Conservation (phyloP, 2,888 invertebrate genomes). For the Cistogaster globosa region DNA sequence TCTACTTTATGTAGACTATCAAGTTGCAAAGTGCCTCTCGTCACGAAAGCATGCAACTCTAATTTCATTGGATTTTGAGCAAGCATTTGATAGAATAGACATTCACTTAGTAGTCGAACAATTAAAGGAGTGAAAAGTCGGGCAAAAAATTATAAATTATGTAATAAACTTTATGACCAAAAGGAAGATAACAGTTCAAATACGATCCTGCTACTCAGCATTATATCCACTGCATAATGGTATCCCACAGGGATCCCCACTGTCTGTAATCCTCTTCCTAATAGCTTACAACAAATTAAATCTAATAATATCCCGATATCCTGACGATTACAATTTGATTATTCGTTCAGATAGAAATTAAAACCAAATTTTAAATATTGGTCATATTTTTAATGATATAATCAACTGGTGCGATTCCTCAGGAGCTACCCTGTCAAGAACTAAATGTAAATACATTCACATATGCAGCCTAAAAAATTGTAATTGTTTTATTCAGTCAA, state of each 20-base stretch:
- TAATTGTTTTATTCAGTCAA: background rate
- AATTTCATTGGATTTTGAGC: background rate
- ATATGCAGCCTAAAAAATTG: background rate
- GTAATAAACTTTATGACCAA: background rate
- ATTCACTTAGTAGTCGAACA: background rate
- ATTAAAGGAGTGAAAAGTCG: background rate
- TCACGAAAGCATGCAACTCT: background rate
- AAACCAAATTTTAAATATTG: too few relatives aligned
- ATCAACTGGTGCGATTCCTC: background rate
- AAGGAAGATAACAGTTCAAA: too few relatives aligned
- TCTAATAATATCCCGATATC: conserved; percentile 53
- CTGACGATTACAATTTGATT: conserved; percentile 68
- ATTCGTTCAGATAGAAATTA: conserved; percentile 40
- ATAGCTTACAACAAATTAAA: conserved; percentile 54
- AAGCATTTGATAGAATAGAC: conserved; percentile 1
- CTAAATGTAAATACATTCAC: background rate
- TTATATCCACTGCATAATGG: too few relatives aligned
- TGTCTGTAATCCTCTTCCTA: conserved; percentile 17
- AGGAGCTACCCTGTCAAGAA: background rate
- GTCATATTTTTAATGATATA: too few relatives aligned
- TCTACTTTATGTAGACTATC: background rate
- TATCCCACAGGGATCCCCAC: too few relatives aligned
- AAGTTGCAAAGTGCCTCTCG: background rate
- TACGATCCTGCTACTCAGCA: too few relatives aligned
- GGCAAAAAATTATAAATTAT: conserved; percentile 19